phyloP scores from a whole-genome alignment of 2,113 vertebrate genomes.

The Helogale parvula region DNA sequence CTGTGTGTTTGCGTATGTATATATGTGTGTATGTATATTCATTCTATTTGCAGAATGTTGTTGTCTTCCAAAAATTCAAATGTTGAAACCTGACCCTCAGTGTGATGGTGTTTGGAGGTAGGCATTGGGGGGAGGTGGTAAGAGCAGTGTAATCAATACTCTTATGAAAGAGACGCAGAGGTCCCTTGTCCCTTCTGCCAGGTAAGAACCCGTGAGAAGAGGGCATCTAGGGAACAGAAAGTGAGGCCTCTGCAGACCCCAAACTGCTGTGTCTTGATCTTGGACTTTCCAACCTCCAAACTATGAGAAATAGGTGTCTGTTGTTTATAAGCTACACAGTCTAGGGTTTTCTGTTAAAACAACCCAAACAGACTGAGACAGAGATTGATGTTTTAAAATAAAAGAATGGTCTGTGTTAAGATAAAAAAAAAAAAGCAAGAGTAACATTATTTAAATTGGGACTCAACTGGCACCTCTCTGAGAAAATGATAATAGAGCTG shows the following conservation, averaged over 20 bases:
- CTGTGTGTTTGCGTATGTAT: background rate
- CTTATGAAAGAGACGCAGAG: background rate
- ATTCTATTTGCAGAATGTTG: background rate
- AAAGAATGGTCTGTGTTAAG: no score
- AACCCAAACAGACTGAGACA: background rate
- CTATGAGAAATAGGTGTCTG: background rate
- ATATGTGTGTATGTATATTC: background rate
- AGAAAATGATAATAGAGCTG: background rate
- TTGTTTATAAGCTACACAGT: background rate
- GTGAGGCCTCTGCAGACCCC: background rate
- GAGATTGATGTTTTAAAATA: background rate
- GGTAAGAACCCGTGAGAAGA: background rate
- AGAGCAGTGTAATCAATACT: background rate
- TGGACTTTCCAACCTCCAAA: background rate
- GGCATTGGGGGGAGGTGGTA: no score
- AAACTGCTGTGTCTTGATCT: background rate
- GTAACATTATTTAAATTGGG: background rate
- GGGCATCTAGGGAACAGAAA: background rate
- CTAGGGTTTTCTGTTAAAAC: background rate
- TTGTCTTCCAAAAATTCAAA: background rate
- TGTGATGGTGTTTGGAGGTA: background rate
- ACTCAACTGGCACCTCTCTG: background rate
- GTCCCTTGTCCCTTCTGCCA: background rate
- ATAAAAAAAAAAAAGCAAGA: background rate
- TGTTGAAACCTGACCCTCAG: background rate